Conservation (phyloP, 2,888 invertebrate genomes). For the Pemphredon lugubris region DNA sequence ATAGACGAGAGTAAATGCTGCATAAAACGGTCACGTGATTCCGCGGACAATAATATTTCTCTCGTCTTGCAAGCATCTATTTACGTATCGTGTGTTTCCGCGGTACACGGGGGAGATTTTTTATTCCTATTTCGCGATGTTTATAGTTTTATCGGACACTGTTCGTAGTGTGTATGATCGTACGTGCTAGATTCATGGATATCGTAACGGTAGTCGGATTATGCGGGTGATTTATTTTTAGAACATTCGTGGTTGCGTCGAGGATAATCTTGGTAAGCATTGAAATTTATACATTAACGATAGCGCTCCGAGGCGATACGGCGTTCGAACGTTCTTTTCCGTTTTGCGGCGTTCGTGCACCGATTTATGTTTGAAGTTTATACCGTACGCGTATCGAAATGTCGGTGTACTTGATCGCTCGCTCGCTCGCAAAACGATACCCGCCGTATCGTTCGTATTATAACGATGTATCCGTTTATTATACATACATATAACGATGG, state of each 20-base stretch:
- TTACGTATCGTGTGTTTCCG: neutral
- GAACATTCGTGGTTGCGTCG: slow-evolving; percentile 1
- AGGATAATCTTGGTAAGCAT: slow-evolving; percentile 11
- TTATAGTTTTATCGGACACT: slow-evolving; percentile 35
- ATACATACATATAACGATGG: no score
- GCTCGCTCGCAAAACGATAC: no score
- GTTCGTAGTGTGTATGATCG: slow-evolving; percentile 4
- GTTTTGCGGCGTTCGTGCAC: neutral
- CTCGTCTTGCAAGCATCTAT: neutral
- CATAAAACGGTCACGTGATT: slow-evolving; percentile 70
- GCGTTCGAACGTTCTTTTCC: slow-evolving; percentile 9
- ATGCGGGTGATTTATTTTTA: slow-evolving; percentile 24
- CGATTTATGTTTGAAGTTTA: neutral
- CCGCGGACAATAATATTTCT: slow-evolving; percentile 36
- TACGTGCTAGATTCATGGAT: slow-evolving; percentile 13
- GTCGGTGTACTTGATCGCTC: no score
- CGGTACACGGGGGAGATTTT: neutral
- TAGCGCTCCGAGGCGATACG: slow-evolving; percentile 8
- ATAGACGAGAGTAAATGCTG: no score
- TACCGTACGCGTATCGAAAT: no score
- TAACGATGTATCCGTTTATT: no score
- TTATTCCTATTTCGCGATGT: slow-evolving; percentile 26
- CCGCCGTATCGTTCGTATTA: no score
- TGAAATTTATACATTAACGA: slow-evolving; percentile 20
- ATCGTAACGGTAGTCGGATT: slow-evolving; percentile 20